Evolutionary conservation across 2,888 invertebrate species (phyloP), one percentile per base, ranked within the genome.

Genomic region (Aphrophora alni): DNA sequence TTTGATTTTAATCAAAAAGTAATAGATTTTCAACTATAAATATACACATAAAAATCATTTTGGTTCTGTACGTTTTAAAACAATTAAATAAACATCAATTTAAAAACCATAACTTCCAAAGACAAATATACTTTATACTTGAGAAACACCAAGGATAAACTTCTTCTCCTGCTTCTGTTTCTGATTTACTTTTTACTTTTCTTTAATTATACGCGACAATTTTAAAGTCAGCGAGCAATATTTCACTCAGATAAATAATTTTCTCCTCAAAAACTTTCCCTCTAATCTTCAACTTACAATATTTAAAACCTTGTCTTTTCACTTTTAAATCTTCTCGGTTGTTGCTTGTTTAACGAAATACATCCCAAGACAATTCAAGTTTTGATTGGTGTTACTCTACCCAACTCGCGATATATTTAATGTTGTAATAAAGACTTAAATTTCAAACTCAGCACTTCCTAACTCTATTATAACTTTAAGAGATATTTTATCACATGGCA

Each of bases 301-400:
- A 59, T 59, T 59, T 59, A 59, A 59, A 59, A 59, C 21, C 59
- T 44, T 21, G 21, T 59, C 14, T 44, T 12, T 44, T 33, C 10
- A 33, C 10, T 33, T 10, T 33, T 7, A 44, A 44, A 44, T 14
- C 44, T 44, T 44, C 44, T 44, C n/a, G n/a, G n/a, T n/a, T 33
- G 8, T 8, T 33, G 3, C 33, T 59, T 21, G 59, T 44, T 44
- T 44, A 2, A 17, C 44, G 44, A 5, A 59, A 59, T 59, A 21
- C 59, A 2, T 78, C 72, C 78, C 71, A 0, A 21, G 51, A 51
- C 72, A 28, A 51, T 70, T 27, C 78, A 78, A 78, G 78, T 78
- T 78, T 78, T 78, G 78, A 78, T 78, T 78, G 78, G 59, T 21
- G 59, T 59, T 21, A 4, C 21, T 4, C 21, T n/a, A 5, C 44